Percentiles rank a stretch among this genome's conserved stretches.
phyloP scores from a whole-genome alignment of 2,888 invertebrate genomes.

The Cistogaster globosa region DNA sequence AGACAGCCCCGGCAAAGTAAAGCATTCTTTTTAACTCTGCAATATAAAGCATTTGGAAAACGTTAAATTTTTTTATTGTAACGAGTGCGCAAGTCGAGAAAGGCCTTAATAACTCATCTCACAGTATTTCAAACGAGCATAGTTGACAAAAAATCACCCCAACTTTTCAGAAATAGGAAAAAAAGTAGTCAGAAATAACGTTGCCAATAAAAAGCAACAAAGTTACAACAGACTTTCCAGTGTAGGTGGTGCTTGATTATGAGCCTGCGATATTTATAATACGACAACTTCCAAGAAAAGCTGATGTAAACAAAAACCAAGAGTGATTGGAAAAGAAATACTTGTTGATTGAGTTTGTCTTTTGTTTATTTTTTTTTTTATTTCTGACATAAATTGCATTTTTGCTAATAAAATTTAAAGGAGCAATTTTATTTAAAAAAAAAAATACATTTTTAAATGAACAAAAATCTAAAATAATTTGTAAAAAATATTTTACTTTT shows the following conservation, averaged over 20 bases:
- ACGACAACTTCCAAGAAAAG: conserved; percentile 46
- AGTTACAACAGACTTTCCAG: conserved; percentile 62
- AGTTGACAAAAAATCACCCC: conserved; percentile 58
- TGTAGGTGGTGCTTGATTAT: conserved; percentile 73
- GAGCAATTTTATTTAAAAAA: background rate
- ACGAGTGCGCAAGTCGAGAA: conserved; percentile 65
- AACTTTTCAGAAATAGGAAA: conserved; percentile 63
- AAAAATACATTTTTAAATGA: background rate
- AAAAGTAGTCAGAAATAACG: conserved; percentile 41
- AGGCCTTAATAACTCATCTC: conserved; percentile 56
- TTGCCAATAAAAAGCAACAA: conserved; percentile 69
- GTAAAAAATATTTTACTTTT: too few species aligned
- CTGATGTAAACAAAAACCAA: conserved; percentile 42
- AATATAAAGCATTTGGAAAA: conserved; percentile 6
- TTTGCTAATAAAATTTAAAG: background rate
- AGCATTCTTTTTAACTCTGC: conserved; percentile 24
- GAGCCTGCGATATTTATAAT: conserved; percentile 66
- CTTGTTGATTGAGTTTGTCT: conserved; percentile 57
- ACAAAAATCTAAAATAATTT: too few species aligned
- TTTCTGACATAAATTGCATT: conserved; percentile 17
- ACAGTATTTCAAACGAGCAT: conserved; percentile 17
- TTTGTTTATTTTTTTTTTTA: conserved; percentile 28
- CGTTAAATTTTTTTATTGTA: conserved; percentile 4
- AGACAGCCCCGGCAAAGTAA: background rate
- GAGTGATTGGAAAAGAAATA: conserved; percentile 54